Percentiles rank a stretch among this genome's conserved stretches.
phyloP scores from a whole-genome alignment of 1,140 invertebrate genomes.

The Pemphigus obesinymphae region DNA sequence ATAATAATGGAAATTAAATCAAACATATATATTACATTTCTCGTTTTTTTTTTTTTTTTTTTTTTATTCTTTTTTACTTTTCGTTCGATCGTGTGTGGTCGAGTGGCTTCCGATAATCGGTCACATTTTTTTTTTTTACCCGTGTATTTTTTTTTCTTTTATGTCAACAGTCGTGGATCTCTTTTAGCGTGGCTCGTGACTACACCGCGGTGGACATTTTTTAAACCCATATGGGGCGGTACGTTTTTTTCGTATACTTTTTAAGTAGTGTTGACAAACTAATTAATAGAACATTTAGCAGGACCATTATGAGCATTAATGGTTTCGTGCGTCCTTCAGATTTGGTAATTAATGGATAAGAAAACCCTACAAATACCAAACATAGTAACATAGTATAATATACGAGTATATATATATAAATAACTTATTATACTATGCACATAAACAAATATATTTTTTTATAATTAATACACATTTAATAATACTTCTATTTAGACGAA shows the following conservation, averaged over 20 bases:
- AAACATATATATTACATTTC: not conserved
- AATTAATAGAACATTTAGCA: not conserved
- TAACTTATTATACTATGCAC: too few relatives aligned
- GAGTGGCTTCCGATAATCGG: conserved; percentile 32
- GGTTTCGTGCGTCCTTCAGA: not conserved
- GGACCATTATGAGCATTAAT: not conserved
- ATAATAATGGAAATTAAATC: conserved; percentile 39
- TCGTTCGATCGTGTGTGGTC: conserved; percentile 28
- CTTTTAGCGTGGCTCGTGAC: not conserved
- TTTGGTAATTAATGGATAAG: not conserved
- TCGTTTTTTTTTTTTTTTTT: conserved; percentile 1
- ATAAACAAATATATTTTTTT: too few relatives aligned
- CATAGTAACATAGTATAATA: not conserved
- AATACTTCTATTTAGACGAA: too few relatives aligned
- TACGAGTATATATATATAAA: too few relatives aligned
- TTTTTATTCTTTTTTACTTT: too few relatives aligned
- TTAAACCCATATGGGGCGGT: not conserved
- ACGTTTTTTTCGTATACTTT: not conserved
- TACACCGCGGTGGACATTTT: not conserved
- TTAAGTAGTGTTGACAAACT: conserved; percentile 2
- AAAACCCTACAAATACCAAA: not conserved
- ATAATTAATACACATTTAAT: not conserved
- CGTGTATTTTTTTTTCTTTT: not conserved
- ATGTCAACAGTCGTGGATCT: conserved; percentile 17
- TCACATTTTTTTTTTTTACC: not conserved